Percentiles rank a stretch among this genome's conserved stretches.
Evolutionary conservation across 2,113 vertebrate species (phyloP).

Genomic region (Piaya cayana): DNA sequence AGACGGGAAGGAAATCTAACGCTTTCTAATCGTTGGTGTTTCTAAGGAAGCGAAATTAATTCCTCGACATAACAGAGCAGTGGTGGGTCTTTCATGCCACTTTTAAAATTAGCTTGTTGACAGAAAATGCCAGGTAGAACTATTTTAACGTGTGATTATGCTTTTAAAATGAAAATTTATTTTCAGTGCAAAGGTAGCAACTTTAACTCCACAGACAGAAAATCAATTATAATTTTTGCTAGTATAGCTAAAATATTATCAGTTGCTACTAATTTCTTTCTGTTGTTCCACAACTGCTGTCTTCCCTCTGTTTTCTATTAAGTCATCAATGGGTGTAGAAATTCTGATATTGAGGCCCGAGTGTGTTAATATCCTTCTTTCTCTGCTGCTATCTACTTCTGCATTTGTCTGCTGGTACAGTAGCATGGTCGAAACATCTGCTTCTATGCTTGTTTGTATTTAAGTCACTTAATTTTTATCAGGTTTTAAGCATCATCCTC

Average conservation of each 20-base stretch:
- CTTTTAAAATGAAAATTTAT: conserved; percentile 36
- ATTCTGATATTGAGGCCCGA: background rate
- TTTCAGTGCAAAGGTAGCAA: conserved; percentile 37
- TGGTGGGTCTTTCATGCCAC: background rate
- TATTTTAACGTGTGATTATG: conserved; percentile 6
- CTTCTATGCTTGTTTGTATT: background rate
- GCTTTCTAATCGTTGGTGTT: background rate
- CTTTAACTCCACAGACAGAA: conserved; percentile 56
- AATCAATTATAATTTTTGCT: conserved; percentile 63
- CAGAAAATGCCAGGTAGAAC: conserved; percentile 10
- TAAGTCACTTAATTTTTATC: background rate
- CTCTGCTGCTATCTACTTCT: background rate
- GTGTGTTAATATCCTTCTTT: background rate
- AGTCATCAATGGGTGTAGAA: background rate
- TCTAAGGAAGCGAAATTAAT: background rate
- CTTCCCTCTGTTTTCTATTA: conserved; percentile 16
- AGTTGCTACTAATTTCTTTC: conserved; percentile 35
- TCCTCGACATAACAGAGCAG: background rate
- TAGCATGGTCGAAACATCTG: background rate
- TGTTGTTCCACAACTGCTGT: conserved; percentile 10
- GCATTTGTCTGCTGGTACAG: background rate
- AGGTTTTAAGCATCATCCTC: background rate
- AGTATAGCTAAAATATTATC: conserved; percentile 52
- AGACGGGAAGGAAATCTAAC: background rate
- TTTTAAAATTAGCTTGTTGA: conserved; percentile 4